These are phyloP conservation scores for Gambusia yucatana DNA, from an alignment of 2,797 vertebrate genomes.

Conservation along the genomic window DNA sequence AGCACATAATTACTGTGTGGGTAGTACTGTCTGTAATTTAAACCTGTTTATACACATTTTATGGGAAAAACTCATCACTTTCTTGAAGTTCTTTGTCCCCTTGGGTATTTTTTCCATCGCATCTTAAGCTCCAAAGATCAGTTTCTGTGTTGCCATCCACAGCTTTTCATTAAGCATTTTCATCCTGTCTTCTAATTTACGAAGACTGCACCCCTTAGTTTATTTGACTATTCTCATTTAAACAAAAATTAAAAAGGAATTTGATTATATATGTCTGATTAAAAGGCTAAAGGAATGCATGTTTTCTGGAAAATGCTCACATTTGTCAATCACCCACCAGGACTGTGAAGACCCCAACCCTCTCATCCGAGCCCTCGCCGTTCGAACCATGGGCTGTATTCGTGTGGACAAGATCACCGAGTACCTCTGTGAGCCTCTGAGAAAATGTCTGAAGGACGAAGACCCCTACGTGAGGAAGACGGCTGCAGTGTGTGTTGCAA, in stretches of 20 bases:
- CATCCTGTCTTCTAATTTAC: neutral
- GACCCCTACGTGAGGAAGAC: constrained; percentile 98
- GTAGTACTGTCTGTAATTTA: constrained; percentile 11
- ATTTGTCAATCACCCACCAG: constrained; percentile 66
- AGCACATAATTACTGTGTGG: neutral
- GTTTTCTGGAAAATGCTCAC: neutral
- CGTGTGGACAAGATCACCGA: constrained; percentile 98
- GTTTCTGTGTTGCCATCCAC: neutral
- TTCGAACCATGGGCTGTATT: constrained; percentile 99
- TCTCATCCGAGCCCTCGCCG: constrained; percentile 94
- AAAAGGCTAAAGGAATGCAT: neutral
- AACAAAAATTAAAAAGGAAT: neutral
- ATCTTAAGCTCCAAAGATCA: neutral
- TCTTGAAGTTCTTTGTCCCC: neutral
- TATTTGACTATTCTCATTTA: neutral
- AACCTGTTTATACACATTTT: neutral
- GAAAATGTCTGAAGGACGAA: constrained; percentile 98
- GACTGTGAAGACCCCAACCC: constrained; percentile 99
- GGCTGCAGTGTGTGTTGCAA: constrained; percentile 96
- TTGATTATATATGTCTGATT: neutral
- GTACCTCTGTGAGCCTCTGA: constrained; percentile 96
- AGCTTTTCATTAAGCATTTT: neutral
- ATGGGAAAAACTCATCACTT: neutral
- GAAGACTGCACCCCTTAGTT: neutral
- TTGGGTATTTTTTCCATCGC: neutral